phyloP scores from a whole-genome alignment of 2,797 vertebrate species.

The Miichthys miiuy region DNA sequence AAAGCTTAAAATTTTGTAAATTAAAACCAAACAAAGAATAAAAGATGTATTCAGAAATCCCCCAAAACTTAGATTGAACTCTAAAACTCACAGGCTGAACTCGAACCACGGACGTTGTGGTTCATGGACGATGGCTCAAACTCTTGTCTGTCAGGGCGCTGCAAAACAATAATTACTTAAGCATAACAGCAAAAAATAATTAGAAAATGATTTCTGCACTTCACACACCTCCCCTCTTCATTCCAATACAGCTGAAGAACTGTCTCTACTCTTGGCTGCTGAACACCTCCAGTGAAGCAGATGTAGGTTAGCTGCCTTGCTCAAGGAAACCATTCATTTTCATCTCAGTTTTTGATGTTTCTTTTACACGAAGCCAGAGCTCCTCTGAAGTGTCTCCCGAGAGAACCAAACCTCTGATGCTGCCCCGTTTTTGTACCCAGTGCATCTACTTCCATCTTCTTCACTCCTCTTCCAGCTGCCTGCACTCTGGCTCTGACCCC shows the following conservation, averaged over 20 bases:
- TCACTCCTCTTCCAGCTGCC: conserved; percentile 36
- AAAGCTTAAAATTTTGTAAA: too few species aligned
- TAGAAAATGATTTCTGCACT: background rate
- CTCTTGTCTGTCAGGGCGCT: background rate
- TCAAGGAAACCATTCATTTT: background rate
- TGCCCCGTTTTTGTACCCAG: conserved; percentile 5
- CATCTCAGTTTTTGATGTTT: background rate
- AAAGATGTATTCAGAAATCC: too few species aligned
- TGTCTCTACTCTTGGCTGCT: background rate
- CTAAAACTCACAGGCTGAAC: background rate
- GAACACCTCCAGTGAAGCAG: background rate
- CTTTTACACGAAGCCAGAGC: background rate
- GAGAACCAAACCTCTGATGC: conserved; percentile 16
- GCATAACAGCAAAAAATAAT: background rate
- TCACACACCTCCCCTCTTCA: background rate
- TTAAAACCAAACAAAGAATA: too few species aligned
- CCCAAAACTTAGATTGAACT: too few species aligned
- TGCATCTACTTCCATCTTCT: conserved; percentile 13
- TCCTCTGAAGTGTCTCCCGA: background rate
- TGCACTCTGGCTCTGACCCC: conserved; percentile 38
- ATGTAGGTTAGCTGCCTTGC: background rate
- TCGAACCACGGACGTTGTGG: background rate
- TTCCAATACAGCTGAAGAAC: background rate
- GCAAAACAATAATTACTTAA: background rate
- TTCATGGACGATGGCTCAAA: background rate